phyloP scores from a whole-genome alignment of 2,797 vertebrate species.

The Falco peregrinus region DNA sequence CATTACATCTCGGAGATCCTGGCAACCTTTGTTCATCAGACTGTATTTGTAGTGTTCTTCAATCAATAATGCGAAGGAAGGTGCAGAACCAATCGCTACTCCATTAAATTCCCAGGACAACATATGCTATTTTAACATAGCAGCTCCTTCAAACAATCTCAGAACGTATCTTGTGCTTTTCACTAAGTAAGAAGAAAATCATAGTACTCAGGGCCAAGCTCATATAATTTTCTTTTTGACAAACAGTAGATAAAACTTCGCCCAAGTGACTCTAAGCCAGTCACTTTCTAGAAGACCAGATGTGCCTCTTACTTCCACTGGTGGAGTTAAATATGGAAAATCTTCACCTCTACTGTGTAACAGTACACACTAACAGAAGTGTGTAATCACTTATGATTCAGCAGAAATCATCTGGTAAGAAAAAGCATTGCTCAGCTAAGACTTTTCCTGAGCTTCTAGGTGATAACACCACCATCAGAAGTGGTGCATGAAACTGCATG shows the following conservation, averaged over 20 bases:
- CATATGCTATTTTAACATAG: neutral
- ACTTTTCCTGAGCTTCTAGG: neutral
- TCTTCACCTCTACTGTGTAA: neutral
- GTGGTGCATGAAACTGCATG: neutral
- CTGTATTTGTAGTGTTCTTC: neutral
- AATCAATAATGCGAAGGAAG: neutral
- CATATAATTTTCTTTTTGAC: neutral
- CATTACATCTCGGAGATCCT: neutral
- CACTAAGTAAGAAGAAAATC: neutral
- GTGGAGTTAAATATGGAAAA: neutral
- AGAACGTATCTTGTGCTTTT: neutral
- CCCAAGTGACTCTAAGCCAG: neutral
- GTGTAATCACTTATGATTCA: neutral
- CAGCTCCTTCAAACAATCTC: neutral
- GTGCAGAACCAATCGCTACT: neutral
- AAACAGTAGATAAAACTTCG: neutral
- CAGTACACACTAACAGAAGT: neutral
- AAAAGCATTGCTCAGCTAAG: neutral
- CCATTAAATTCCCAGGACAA: neutral
- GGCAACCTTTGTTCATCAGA: neutral
- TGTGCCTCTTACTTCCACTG: neutral
- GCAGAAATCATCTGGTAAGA: neutral
- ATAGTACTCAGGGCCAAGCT: neutral
- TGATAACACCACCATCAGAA: neutral
- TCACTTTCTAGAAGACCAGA: neutral